These are phyloP conservation scores for Ictidomys tridecemlineatus DNA, from an alignment of 2,113 vertebrate genomes.

Conservation along the genomic window DNA sequence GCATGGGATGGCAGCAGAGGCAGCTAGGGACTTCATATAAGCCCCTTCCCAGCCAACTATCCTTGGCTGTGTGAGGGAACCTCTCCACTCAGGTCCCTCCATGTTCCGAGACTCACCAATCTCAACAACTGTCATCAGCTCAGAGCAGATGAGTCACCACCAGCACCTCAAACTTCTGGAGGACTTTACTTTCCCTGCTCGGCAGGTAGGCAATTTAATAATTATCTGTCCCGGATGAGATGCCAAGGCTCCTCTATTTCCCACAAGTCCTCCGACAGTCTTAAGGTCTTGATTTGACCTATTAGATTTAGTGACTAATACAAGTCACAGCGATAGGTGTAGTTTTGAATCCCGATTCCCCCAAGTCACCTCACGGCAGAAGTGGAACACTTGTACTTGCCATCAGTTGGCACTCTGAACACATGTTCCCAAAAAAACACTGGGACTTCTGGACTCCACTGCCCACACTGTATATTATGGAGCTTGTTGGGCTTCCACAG, in stretches of 20 bases:
- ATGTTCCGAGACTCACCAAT: neutral
- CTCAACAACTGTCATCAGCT: neutral
- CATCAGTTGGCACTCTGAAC: neutral
- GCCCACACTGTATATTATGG: accelerated
- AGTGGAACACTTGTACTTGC: neutral
- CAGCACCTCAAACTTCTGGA: neutral
- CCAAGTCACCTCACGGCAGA: neutral
- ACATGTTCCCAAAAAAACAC: neutral
- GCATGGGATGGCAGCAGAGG: neutral
- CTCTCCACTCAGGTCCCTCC: neutral
- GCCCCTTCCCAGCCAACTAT: neutral
- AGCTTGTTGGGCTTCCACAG: neutral
- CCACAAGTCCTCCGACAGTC: neutral
- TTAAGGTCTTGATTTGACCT: neutral
- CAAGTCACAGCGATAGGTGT: neutral
- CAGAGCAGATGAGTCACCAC: neutral
- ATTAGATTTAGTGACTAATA: neutral
- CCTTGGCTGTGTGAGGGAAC: neutral
- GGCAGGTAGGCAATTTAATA: neutral
- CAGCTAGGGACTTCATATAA: neutral
- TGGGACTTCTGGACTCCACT: neutral
- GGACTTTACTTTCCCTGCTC: neutral
- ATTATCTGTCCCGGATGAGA: accelerated
- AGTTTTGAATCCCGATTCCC: too few relatives aligned
- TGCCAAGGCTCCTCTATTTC: neutral